A percentile compares a stretch with the other conserved stretches of the same genome.
phyloP scores from a whole-genome alignment of 2,113 vertebrate species.

The Pan troglodytes region NHGRI_mPanTro3-v2.1_pri NC_072413.2:102456501-102457000 shows the following conservation, averaged over 20 bases:
- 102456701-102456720: too few relatives aligned
- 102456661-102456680: too few relatives aligned
- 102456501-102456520: background rate
- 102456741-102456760: background rate
- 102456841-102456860: too few relatives aligned
- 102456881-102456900: background rate
- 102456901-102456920: background rate
- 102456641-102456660: too few relatives aligned
- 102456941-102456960: background rate
- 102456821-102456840: background rate
- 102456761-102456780: background rate
- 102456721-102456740: too few relatives aligned
- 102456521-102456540: background rate
- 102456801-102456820: too few relatives aligned
- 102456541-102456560: background rate
- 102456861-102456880: background rate
- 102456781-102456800: background rate
- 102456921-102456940: background rate
- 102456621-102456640: background rate
- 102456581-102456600: background rate
- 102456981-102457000: background rate
- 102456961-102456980: background rate
- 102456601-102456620: accelerated
- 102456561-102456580: accelerated
- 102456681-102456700: too few relatives aligned